Evolutionary conservation across 2,113 vertebrate genomes (phyloP).

Genomic region (Serinus canaria): DNA sequence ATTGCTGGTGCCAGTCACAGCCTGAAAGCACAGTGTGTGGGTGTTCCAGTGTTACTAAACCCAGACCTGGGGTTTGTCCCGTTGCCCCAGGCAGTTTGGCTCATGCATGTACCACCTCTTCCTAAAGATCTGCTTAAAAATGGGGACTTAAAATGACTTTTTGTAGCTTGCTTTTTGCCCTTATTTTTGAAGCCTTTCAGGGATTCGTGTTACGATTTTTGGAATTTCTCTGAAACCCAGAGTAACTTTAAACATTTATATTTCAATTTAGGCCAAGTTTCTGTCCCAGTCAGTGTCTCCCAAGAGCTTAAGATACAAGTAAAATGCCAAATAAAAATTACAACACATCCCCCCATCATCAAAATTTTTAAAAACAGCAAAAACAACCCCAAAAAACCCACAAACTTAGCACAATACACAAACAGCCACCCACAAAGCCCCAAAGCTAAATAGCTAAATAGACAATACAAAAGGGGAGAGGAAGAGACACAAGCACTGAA

Average conservation of each 20-base stretch:
- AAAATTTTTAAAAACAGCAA: background rate
- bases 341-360: fast-evolving
- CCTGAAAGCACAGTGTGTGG: background rate
- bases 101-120: background rate
- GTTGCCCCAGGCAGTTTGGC: background rate
- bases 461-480: background rate
- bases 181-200: background rate
- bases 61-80: background rate
- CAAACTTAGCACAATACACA: background rate
- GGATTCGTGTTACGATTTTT: background rate
- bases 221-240: background rate
- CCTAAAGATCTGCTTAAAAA: background rate
- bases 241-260: background rate
- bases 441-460: background rate
- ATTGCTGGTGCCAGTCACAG: background rate
- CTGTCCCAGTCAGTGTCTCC: background rate
- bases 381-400: background rate
- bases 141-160: background rate
- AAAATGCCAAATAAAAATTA: background rate
- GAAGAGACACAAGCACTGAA: background rate
- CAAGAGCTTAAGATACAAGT: background rate
- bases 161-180: background rate
- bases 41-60: background rate
- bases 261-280: constrained; percentile 4
- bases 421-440: constrained; percentile 22